Evolutionary conservation across 2,113 vertebrate species (phyloP).

Genomic region (Cynopterus brachyotis): DNA sequence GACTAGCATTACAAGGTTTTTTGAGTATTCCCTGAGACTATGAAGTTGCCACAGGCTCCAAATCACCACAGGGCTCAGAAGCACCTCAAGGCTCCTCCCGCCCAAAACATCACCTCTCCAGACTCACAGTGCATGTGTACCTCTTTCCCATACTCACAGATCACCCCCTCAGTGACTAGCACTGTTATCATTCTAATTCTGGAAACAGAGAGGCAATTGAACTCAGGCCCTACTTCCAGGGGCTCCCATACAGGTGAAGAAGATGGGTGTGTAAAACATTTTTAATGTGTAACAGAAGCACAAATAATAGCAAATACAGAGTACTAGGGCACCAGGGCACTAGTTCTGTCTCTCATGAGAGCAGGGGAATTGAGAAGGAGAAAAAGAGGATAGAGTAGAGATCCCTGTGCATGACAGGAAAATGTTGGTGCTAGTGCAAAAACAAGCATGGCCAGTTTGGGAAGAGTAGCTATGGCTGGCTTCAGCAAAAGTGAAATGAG

Average conservation of each 20-base stretch:
- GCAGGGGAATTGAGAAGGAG: neutral
- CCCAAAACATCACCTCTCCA: neutral
- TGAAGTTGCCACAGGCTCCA: neutral
- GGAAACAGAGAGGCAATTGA: neutral
- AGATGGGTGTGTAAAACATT: neutral
- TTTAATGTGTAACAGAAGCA: neutral
- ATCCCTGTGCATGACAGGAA: fast-evolving
- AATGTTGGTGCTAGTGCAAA: neutral
- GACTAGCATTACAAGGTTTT: neutral
- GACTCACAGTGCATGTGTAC: neutral
- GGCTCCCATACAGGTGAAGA: neutral
- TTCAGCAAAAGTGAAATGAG: neutral
- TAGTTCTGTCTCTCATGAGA: neutral
- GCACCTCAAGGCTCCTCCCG: neutral
- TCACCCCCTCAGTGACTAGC: neutral
- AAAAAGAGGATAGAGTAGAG: neutral
- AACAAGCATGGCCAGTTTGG: neutral
- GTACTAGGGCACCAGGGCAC: no score
- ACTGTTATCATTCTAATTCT: neutral
- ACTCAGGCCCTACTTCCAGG: neutral
- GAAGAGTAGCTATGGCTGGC: neutral
- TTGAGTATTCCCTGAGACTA: neutral
- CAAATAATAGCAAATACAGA: neutral
- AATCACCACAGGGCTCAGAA: neutral
- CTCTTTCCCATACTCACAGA: neutral